Percentiles rank a stretch among this genome's conserved stretches.
Evolutionary conservation across 2,113 vertebrate species (phyloP).

Genomic region (Scytalopus superciliaris): DNA sequence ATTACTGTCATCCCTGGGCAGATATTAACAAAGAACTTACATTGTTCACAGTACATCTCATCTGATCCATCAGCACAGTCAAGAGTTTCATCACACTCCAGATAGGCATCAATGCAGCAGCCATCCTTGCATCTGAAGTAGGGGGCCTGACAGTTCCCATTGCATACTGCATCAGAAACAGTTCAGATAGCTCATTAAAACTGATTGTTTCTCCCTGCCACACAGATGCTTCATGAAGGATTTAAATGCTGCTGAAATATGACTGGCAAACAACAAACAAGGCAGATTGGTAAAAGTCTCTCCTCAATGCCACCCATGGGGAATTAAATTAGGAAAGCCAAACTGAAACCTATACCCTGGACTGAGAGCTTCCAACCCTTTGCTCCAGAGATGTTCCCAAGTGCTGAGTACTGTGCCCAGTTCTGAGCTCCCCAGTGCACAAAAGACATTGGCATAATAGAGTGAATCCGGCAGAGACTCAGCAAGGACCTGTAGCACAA

Average conservation of each 20-base stretch:
- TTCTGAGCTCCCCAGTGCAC: background rate
- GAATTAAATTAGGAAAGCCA: background rate
- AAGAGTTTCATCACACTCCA: conserved; percentile 82
- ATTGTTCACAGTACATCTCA: conserved; percentile 80
- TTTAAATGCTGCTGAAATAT: background rate
- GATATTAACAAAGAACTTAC: conserved; percentile 59
- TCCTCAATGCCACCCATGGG: background rate
- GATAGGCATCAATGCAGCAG: conserved; percentile 87
- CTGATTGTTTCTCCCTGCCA: background rate
- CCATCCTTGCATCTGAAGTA: conserved; percentile 84
- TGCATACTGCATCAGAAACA: conserved; percentile 76
- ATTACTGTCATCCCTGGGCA: background rate
- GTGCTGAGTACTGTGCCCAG: background rate
- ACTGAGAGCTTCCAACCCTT: background rate
- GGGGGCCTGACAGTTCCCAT: conserved; percentile 65
- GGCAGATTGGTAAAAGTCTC: background rate
- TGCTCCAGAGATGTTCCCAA: background rate
- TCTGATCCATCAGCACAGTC: conserved; percentile 89
- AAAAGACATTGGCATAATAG: background rate
- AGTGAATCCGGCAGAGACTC: background rate
- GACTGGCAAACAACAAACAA: background rate
- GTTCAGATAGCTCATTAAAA: conserved; percentile 27
- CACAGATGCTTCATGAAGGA: background rate
- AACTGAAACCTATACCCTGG: background rate
- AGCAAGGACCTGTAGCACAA: background rate